Evolutionary conservation across 2,113 vertebrate species (phyloP).

Genomic region (Amphiprion percula): DNA sequence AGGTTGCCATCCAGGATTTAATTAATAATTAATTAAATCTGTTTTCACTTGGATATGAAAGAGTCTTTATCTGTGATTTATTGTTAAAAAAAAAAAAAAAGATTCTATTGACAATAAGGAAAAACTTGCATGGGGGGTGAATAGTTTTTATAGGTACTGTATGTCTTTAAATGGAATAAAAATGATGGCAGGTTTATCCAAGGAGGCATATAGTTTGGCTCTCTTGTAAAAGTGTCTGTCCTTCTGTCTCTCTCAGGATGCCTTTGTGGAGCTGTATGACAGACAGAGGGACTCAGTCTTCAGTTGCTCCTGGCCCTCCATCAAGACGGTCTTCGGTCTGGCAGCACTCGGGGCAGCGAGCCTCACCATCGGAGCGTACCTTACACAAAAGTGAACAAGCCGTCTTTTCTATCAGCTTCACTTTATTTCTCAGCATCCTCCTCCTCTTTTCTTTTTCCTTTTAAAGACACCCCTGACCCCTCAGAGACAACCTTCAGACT

Average conservation of each 20-base stretch:
- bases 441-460: not conserved
- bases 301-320: conserved; percentile 94
- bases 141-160: too few species aligned
- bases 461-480: conserved; percentile 65
- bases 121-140: too few species aligned
- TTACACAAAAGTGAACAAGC: conserved; percentile 93
- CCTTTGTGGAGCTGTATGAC: conserved; percentile 96
- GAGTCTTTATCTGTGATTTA: too few species aligned
- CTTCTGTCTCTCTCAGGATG: conserved; percentile 86
- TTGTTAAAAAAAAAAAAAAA: too few species aligned
- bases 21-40: too few species aligned
- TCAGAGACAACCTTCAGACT: conserved; percentile 70
- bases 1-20: too few species aligned
- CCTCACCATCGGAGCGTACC: conserved; percentile 95
- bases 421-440: conserved; percentile 26
- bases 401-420: conserved; percentile 17
- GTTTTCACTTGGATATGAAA: too few species aligned
- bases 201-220: conserved; percentile 1
- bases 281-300: conserved; percentile 90
- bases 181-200: not conserved
- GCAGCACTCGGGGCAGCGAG: conserved; percentile 95
- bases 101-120: too few species aligned
- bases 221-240: conserved; percentile 30
- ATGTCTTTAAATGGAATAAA: not conserved
- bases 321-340: conserved; percentile 95